These are phyloP conservation scores for Anthophora plumipes DNA, from an alignment of 2,888 invertebrate genomes.

Conservation along the genomic window DNA sequence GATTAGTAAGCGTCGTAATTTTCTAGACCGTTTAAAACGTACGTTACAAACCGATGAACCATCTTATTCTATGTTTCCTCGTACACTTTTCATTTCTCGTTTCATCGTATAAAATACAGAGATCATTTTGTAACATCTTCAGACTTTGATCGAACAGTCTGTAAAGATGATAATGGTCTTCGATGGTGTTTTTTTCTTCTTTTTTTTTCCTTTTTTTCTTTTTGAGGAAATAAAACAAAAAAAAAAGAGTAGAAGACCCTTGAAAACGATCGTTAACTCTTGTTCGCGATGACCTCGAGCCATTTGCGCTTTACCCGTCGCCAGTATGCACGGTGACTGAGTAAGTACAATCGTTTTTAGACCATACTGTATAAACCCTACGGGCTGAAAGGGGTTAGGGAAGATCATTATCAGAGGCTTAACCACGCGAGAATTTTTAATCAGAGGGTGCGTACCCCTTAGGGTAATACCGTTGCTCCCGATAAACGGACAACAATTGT, in stretches of 20 bases:
- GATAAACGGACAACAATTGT: conserved; percentile 80
- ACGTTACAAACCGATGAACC: background rate
- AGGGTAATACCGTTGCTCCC: conserved; percentile 80
- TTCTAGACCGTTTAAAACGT: conserved; percentile 9
- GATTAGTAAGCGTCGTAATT: conserved; percentile 35
- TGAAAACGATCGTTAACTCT: conserved; percentile 78
- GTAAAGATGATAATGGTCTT: too few species aligned
- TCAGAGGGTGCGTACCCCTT: conserved; percentile 85
- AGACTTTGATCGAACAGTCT: too few species aligned
- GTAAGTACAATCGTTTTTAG: conserved; percentile 82
- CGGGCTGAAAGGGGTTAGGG: conserved; percentile 82
- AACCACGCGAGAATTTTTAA: conserved; percentile 85
- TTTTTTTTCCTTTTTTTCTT: too few species aligned
- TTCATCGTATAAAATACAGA: too few species aligned
- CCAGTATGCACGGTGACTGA: conserved; percentile 77
- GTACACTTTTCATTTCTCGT: background rate
- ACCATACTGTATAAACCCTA: conserved; percentile 80
- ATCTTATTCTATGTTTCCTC: background rate
- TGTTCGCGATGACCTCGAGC: conserved; percentile 80
- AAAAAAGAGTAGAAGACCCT: conserved; percentile 60
- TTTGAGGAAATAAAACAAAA: background rate
- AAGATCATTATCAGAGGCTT: conserved; percentile 85
- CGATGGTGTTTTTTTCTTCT: too few species aligned
- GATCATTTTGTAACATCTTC: background rate
- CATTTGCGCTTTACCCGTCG: conserved; percentile 78